Evolutionary conservation across 2,888 invertebrate species (phyloP).

Genomic region (Schrankia costaestrigalis): DNA sequence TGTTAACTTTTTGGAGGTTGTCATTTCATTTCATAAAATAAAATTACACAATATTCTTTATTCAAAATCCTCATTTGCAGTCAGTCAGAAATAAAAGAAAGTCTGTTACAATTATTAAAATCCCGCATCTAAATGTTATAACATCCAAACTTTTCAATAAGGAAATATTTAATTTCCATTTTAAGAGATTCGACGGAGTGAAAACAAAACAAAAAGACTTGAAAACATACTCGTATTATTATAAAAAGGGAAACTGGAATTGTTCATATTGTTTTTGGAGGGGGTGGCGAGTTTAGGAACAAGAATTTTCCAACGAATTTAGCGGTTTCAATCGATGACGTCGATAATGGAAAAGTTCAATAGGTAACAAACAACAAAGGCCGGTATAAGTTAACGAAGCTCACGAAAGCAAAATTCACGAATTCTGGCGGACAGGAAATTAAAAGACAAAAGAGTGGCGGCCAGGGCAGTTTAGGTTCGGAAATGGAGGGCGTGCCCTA

Average conservation of each 20-base stretch:
- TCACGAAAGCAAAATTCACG: constrained; percentile 75
- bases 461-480: constrained; percentile 68
- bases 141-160: constrained; percentile 68
- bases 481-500: constrained; percentile 67
- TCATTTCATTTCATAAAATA: constrained; percentile 17
- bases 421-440: constrained; percentile 75
- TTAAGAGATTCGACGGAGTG: constrained; percentile 41
- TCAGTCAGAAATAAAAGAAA: constrained; percentile 35
- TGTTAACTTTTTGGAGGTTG: constrained; percentile 12
- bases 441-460: constrained; percentile 78
- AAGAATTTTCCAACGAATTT: constrained; percentile 70
- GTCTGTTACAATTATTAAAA: constrained; percentile 63
- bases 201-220: constrained; percentile 57
- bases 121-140: constrained; percentile 50
- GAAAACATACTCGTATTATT: constrained; percentile 57
- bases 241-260: constrained; percentile 57
- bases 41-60: constrained; percentile 24
- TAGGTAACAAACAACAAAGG: constrained; percentile 76
- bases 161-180: constrained; percentile 69
- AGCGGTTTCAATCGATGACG: constrained; percentile 73
- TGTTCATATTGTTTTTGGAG: constrained; percentile 48
- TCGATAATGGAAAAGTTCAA: constrained; percentile 78
- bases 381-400: constrained; percentile 77
- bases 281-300: constrained; percentile 47
- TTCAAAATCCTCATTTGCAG: constrained; percentile 23